Conservation (phyloP, 2,797 vertebrate species). For the Neopelma chrysocephalum region DNA sequence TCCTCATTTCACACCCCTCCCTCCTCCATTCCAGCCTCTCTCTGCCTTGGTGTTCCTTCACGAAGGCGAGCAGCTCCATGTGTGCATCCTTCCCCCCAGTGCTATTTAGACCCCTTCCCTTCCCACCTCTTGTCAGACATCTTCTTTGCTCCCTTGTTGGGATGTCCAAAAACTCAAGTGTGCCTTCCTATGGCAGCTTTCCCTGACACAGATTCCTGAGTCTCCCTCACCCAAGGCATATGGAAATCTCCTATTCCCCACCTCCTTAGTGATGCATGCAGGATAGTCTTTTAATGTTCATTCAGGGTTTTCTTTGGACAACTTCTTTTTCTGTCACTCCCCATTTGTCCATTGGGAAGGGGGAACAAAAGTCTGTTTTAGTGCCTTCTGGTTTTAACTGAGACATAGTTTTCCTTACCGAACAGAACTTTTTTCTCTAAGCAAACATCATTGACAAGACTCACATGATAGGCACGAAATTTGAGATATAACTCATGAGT, state of each 20-base stretch:
- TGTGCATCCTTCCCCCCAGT: not conserved
- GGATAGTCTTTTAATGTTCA: not conserved
- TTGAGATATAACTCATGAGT: not conserved
- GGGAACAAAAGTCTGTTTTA: not conserved
- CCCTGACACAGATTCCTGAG: not conserved
- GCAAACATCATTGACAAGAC: not conserved
- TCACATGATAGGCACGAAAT: not conserved
- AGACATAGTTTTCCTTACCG: not conserved
- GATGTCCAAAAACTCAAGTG: not conserved
- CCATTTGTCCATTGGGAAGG: not conserved
- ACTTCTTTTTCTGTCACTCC: not conserved
- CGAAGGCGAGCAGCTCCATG: accelerated
- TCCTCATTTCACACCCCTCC: not conserved
- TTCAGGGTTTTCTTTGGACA: not conserved
- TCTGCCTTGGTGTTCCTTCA: not conserved
- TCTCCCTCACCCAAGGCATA: not conserved
- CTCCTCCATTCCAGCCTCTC: not conserved
- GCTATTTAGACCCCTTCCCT: not conserved
- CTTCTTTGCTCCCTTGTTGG: not conserved
- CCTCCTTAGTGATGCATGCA: not conserved
- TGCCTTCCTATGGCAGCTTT: not conserved
- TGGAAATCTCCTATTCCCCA: not conserved
- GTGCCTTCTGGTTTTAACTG: not conserved
- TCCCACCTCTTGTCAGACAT: not conserved
- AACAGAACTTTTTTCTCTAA: not conserved